Evolutionary conservation across 2,113 vertebrate species (phyloP).

Genomic region (Suncus etruscus): DNA sequence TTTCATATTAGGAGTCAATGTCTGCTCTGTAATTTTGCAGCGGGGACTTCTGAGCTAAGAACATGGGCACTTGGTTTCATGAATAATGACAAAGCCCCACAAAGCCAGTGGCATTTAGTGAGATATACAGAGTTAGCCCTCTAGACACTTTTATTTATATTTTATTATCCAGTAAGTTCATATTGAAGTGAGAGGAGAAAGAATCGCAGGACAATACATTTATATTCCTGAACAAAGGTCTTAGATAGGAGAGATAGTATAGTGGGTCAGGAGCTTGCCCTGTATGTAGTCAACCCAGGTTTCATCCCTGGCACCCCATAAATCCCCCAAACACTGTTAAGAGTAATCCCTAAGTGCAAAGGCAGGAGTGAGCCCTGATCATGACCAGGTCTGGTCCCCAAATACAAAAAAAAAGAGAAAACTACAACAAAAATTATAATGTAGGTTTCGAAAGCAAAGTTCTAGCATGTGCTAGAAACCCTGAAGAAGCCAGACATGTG

Average conservation of each 20-base stretch:
- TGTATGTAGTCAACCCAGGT: too few relatives aligned
- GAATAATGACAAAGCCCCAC: background rate
- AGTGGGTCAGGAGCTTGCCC: too few relatives aligned
- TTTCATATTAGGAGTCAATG: background rate
- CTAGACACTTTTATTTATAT: background rate
- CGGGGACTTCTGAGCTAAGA: slow-evolving; percentile 11
- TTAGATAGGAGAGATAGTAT: background rate
- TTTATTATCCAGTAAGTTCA: background rate
- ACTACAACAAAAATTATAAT: too few relatives aligned
- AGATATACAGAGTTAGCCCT: background rate
- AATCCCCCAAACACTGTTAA: too few relatives aligned
- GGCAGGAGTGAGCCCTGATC: too few relatives aligned
- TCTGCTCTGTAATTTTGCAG: background rate
- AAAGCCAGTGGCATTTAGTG: slow-evolving; percentile 19
- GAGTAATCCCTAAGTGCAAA: too few relatives aligned
- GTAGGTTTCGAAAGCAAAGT: background rate
- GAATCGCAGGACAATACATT: background rate
- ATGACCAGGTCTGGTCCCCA: too few relatives aligned
- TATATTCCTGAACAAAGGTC: slow-evolving; percentile 13
- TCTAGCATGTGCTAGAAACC: background rate
- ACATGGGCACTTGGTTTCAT: background rate
- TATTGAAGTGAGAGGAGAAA: background rate
- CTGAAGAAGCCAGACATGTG: background rate
- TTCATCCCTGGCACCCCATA: too few relatives aligned
- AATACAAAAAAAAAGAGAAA: too few relatives aligned